Evolutionary conservation across 1,140 invertebrate genomes (phyloP).

Genomic region (Battus philenor): DNA sequence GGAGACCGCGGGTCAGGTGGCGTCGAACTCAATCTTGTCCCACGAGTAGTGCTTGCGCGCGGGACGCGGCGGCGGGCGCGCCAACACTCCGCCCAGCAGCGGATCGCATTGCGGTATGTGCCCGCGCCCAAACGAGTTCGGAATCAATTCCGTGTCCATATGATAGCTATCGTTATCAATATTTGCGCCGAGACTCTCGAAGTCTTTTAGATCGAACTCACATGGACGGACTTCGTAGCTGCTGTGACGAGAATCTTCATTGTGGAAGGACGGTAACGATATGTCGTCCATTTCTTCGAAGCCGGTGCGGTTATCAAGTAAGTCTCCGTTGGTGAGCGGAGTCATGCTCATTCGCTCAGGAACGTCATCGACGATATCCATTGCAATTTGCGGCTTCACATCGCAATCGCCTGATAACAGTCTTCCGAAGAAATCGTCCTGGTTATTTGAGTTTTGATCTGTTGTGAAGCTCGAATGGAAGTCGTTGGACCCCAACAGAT

Average conservation of each 20-base stretch:
- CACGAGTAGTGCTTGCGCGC: constrained; percentile 66
- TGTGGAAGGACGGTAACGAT: constrained; percentile 55
- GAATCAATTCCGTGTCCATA: constrained; percentile 63
- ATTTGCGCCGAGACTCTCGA: constrained; percentile 43
- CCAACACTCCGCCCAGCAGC: constrained; percentile 59
- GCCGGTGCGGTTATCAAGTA: constrained; percentile 52
- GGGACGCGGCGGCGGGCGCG: constrained; percentile 53
- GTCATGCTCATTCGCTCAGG: constrained; percentile 61
- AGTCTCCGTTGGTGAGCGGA: constrained; percentile 57
- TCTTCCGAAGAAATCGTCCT: constrained; percentile 56
- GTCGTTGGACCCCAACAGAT: constrained; percentile 47
- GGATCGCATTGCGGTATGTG: constrained; percentile 67
- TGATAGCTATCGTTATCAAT: constrained; percentile 51
- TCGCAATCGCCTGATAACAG: constrained; percentile 47
- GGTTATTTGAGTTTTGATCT: constrained; percentile 37
- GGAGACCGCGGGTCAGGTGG: constrained; percentile 58
- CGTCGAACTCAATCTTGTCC: constrained; percentile 68
- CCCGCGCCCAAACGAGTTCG: constrained; percentile 59
- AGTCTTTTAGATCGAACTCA: constrained; percentile 65
- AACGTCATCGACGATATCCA: constrained; percentile 57
- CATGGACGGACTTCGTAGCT: constrained; percentile 44
- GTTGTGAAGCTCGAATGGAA: constrained; percentile 49
- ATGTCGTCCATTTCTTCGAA: constrained; percentile 66
- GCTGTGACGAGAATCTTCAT: constrained; percentile 49
- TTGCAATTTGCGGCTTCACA: constrained; percentile 38